Base-by-base conservation (phyloP, 2,888 invertebrate species). In the Colostygia pectinataria region DNA sequence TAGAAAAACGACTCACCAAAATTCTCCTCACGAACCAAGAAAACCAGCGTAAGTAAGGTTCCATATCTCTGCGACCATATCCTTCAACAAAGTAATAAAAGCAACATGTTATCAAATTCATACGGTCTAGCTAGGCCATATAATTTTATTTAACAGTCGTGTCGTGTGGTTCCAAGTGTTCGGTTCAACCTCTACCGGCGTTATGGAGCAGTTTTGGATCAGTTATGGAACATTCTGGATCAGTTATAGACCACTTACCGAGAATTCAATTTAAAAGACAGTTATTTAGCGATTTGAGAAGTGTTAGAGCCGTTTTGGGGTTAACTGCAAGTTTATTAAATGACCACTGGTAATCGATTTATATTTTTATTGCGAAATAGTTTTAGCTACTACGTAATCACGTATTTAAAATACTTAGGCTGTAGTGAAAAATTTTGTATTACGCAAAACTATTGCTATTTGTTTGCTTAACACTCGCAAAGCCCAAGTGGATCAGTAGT, bases 271-370 rank as follows among this genome's bases (percentile, higher is more conserved):
- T 48, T 48, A 37, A 52, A 48, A 34, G 45, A 23, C 41, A 28
- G 44, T 52, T 43, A 40, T 43, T 52, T 31, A 37, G 42, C 48
- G 47, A 57, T 54, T 57, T 52, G 47, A 45, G 33, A 36, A 46
- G 45, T 42, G 39, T 38, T 41, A 47, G 37, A 38, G 27, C 39
- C 34, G 27, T 51, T 53, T 18, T 12, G 38, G 40, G 36, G 41
- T 43, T 38, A 43, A 53, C 49, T 46, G 44, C 29, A 32, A 32
- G 27, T 47, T 53, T 53, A 53, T 45, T 42, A 43, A 32, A 23
- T 48, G 37, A 48, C 48, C 42, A 23, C 23, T 24, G 9, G 8
- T 10, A 39, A 39, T 32, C n/a, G n/a, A n/a, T n/a, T n/a, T n/a
- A n/a, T n/a, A n/a, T n/a, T n/a, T n/a, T n/a, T n/a, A n/a, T n/a